Evolutionary conservation across 2,888 invertebrate species (phyloP), one percentile per base, ranked within the genome.

Genomic region (Anagyrus pseudococci): DNA sequence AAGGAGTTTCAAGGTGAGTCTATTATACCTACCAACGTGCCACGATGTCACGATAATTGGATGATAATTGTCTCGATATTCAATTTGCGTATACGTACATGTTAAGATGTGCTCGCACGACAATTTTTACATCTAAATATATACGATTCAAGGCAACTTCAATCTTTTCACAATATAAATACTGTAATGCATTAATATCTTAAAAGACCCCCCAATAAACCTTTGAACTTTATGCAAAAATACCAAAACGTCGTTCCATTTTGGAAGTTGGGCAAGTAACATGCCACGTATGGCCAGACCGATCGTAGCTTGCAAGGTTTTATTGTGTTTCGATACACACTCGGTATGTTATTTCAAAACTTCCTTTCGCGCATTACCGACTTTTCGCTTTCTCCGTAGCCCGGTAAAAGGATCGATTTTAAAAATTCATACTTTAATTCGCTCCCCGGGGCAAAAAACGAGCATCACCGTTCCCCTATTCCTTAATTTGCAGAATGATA

Each of bases 1-100:
- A 98, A 98, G 83, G 98, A 98, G 82, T 98, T 98, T 83, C 98
- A 98, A 89, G 96, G 98, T 97, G 84, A 85, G 86, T 83, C 67
- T n/a, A 67, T 19, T 58, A 57, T 62, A 48, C 55, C 20, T 26
- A 54, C 54, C 46, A 15, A 53, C 15, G 26, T 15, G 22, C 33
- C 6, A 26, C 20, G 52, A n/a, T n/a, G n/a, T n/a, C n/a, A n/a
- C n/a, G n/a, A n/a, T n/a, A n/a, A n/a, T n/a, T n/a, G n/a, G n/a
- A n/a, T n/a, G n/a, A n/a, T n/a, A n/a, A n/a, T n/a, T n/a, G 8
- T 2, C 8, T 37, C 15, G 3, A 8, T 15, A 8, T 2, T 37
- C 33, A 13, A 4, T 8, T 2, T 8, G 33, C 8, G 8, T 37
- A 37, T 13, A 10, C 15, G 33, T 37, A 15, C 33, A 15, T 37